phyloP scores from a whole-genome alignment of 1,140 invertebrate genomes.

The Steinernema khuongi region DNA sequence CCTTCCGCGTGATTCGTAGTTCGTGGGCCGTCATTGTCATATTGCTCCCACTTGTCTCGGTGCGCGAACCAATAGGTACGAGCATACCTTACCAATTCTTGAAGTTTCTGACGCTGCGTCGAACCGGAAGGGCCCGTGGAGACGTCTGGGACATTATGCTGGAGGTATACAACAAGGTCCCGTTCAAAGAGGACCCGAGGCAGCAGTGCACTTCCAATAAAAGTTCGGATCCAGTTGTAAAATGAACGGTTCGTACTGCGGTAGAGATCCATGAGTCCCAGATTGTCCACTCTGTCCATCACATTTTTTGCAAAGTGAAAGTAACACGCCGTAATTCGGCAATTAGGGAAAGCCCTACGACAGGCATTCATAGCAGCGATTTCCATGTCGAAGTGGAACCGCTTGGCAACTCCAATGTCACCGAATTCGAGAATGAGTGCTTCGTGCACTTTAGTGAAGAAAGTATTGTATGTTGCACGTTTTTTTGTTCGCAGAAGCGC shows the following conservation, averaged over 20 bases:
- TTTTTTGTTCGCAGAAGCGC: not conserved
- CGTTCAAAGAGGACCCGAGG: not conserved
- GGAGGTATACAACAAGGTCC: not conserved
- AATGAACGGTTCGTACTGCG: not conserved
- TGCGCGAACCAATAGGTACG: not conserved
- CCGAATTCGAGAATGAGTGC: not conserved
- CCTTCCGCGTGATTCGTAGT: not conserved
- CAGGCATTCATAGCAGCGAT: not conserved
- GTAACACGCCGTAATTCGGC: not conserved
- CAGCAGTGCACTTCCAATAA: not conserved
- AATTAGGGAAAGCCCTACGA: not conserved
- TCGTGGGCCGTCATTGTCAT: not conserved
- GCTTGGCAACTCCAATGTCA: not conserved
- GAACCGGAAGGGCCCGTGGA: too few relatives aligned
- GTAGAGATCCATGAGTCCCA: not conserved
- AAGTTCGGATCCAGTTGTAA: not conserved
- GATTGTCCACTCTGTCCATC: not conserved
- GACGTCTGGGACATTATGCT: too few relatives aligned
- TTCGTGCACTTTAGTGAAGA: not conserved
- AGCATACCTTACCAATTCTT: not conserved
- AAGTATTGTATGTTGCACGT: not conserved
- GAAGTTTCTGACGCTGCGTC: too few relatives aligned
- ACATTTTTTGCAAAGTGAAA: not conserved
- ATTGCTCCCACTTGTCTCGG: not conserved
- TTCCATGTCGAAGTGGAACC: not conserved